phyloP scores from a whole-genome alignment of 2,888 invertebrate species.

The Dicyrtomina minuta region DNA sequence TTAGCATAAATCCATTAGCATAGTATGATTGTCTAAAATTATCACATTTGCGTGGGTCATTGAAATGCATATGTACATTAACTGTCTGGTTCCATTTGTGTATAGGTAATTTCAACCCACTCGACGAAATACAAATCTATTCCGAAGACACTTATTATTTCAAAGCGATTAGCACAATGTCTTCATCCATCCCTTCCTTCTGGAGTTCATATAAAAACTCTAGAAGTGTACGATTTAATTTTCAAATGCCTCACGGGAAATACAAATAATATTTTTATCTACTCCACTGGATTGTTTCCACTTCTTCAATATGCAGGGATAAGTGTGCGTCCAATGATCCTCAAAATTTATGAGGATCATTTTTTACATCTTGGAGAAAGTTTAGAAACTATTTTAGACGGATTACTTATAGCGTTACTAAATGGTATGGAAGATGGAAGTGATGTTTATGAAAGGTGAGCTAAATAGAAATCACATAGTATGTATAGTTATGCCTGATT shows the following conservation, averaged over 20 bases:
- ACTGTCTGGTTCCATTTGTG: background rate
- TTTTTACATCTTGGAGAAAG: constrained; percentile 71
- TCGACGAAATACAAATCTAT: constrained; percentile 76
- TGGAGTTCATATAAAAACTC: constrained; percentile 85
- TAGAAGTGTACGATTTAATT: constrained; percentile 88
- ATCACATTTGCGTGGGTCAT: no score
- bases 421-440: constrained; percentile 85
- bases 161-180: constrained; percentile 88
- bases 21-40: no score
- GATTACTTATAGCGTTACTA: constrained; percentile 78
- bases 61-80: constrained; percentile 40
- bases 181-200: constrained; percentile 89
- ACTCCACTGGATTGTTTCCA: constrained; percentile 70
- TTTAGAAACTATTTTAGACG: constrained; percentile 75
- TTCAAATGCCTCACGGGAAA: constrained; percentile 80
- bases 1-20: no score
- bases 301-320: constrained; percentile 83
- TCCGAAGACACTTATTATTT: constrained; percentile 81
- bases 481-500: no score
- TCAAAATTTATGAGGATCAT: constrained; percentile 82
- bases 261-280: constrained; percentile 57
- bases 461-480: no score
- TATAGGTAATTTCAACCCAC: constrained; percentile 44
- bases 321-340: constrained; percentile 78
- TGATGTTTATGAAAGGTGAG: constrained; percentile 74